A percentile compares a stretch with the other conserved stretches of the same genome.
Evolutionary conservation across 2,797 vertebrate species (phyloP).

Genomic region (Eremophila alpestris): DNA sequence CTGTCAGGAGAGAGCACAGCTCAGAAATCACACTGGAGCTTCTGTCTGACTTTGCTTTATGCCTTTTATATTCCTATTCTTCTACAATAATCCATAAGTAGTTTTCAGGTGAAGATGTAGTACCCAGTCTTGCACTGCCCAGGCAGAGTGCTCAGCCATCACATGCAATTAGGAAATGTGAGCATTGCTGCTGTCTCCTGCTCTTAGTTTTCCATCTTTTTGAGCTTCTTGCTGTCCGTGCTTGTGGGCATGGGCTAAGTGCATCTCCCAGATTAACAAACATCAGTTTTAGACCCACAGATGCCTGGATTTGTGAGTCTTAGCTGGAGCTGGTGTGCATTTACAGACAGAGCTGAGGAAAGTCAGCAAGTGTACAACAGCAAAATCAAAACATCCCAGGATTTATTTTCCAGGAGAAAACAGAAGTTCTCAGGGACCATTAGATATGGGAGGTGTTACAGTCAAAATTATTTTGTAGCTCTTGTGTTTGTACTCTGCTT

Average conservation of each 20-base stretch:
- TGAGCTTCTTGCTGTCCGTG: not conserved
- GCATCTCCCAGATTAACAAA: not conserved
- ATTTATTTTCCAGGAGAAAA: not conserved
- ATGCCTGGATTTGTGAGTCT: not conserved
- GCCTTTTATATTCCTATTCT: not conserved
- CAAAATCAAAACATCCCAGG: not conserved
- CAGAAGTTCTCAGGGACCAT: not conserved
- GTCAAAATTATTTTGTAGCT: not conserved
- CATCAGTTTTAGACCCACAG: not conserved
- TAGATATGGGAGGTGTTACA: not conserved
- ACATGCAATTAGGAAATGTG: rapidly evolving
- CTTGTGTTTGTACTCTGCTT: rapidly evolving
- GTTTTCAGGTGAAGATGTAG: not conserved
- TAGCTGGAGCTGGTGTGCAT: not conserved
- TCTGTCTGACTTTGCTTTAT: not conserved
- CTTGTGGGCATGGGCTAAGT: rapidly evolving
- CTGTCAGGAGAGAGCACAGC: not conserved
- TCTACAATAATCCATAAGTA: not conserved
- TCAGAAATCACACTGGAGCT: not conserved
- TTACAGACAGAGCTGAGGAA: not conserved
- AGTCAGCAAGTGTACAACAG: rapidly evolving
- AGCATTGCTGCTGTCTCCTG: rapidly evolving
- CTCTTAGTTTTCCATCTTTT: not conserved
- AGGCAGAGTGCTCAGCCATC: not conserved
- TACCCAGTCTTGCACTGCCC: not conserved